Base-by-base conservation (phyloP, 2,797 vertebrate genomes). In the Pseudotriccus pelzelni region DNA sequence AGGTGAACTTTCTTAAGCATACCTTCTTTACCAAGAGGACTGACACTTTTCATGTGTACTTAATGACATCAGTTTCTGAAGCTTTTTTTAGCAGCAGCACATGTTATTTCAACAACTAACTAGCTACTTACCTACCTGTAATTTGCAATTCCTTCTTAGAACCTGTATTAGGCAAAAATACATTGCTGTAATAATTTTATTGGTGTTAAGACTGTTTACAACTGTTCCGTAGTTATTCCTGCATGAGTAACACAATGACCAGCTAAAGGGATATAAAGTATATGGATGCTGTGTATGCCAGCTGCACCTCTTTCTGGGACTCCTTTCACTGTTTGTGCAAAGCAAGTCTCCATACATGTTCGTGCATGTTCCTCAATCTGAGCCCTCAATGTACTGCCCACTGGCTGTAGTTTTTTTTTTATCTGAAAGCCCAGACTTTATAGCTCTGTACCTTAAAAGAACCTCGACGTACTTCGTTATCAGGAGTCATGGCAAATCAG, bases 341-440 rank as follows among this genome's bases (percentile, higher is more conserved):
- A 23, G 30, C 11, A 83, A 67, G 17, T 59, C 17, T 80, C n/a
- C 27, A 20, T 34, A 17, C 2, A 21, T 10, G 3, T 34, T 76
- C 17, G 7, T 50, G 14, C 37, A 44, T 12, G 6, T 70, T 89
- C 59, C 36, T 72, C 27, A 87, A 66, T 50, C 21, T 53, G 17
- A 3, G 63, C 15, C 14, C 18, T 79, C 1, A 2, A 28, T 18
- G 3, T 43, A 63, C 14, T 52, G 34, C 27, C 53, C 7, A 14
- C 4, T 34, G 28, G 1, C 2, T 87, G 28, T 82, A 60, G n/a
- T 7, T 5, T n/a, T 47, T 3, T 34, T 76, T 93, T 73, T 58
- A 76, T 44, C 6, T 16, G 39, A 83, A 19, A 12, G 2, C 3
- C 7, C 0, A 0, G 22, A 62, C 2, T 56, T 82, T 12, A 39